Conservation (phyloP, 2,888 invertebrate genomes). For the Drosophila gaucha region DNA sequence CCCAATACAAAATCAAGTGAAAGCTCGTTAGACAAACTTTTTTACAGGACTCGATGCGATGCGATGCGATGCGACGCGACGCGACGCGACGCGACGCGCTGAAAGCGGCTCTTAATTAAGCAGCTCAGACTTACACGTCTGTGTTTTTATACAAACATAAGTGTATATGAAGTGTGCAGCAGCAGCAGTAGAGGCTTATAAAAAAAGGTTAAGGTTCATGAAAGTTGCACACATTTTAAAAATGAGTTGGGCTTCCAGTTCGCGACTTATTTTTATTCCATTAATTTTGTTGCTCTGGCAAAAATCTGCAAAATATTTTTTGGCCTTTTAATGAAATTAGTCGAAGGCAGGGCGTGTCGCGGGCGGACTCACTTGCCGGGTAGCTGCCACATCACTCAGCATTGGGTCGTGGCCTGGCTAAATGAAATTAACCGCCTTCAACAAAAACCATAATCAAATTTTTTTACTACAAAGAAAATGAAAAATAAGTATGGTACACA, state of each 20-base stretch:
- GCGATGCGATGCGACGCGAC: slow-evolving; percentile 1
- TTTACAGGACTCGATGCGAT: slow-evolving; percentile 11
- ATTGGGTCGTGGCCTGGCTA: slow-evolving; percentile 58
- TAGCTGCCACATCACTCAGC: slow-evolving; percentile 70
- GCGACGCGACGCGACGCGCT: slow-evolving; percentile 2
- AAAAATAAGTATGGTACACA: slow-evolving; percentile 50
- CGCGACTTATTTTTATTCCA: slow-evolving; percentile 46
- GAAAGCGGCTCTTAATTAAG: slow-evolving; percentile 71
- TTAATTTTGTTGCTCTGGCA: slow-evolving; percentile 45
- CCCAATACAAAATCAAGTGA: slow-evolving; percentile 43
- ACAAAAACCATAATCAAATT: slow-evolving; percentile 79
- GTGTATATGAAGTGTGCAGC: not conserved
- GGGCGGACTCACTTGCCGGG: slow-evolving; percentile 10
- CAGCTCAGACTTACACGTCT: slow-evolving; percentile 22
- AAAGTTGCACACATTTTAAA: slow-evolving; percentile 60
- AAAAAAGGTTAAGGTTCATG: slow-evolving; percentile 75
- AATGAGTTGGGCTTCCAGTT: slow-evolving; percentile 63
- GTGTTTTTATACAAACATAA: not conserved
- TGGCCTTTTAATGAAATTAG: slow-evolving; percentile 70
- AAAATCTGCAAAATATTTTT: slow-evolving; percentile 68
- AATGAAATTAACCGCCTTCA: slow-evolving; percentile 76
- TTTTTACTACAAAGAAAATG: slow-evolving; percentile 62
- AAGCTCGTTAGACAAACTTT: slow-evolving; percentile 67
- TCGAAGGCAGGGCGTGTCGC: slow-evolving; percentile 18
- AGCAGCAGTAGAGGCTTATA: slow-evolving; percentile 20